These are phyloP conservation scores for Scaptomyza caliginosa DNA, from an alignment of 2,888 invertebrate species.

Conservation along the genomic window DNA sequence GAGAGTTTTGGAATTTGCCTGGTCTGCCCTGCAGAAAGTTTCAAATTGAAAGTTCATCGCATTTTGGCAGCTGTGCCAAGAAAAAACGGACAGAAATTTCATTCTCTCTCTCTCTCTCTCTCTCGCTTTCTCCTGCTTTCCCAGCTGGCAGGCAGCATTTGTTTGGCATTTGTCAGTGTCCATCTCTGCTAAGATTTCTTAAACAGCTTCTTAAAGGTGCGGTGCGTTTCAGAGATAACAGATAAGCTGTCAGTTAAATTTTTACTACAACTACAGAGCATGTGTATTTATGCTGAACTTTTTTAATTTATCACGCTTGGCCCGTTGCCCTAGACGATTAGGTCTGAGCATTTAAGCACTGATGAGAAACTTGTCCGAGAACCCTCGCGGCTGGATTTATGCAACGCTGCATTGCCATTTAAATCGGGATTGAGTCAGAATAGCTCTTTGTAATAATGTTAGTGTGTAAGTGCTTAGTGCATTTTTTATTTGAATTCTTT, in stretches of 20 bases:
- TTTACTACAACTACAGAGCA: not conserved
- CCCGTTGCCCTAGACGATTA: constrained; percentile 21
- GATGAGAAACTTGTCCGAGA: constrained; percentile 62
- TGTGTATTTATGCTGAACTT: constrained; percentile 12
- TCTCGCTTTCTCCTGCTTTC: not conserved
- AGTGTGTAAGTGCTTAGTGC: constrained; percentile 1
- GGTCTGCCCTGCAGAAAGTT: constrained; percentile 41
- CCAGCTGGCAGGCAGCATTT: constrained; percentile 42
- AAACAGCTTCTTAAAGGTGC: constrained; percentile 13
- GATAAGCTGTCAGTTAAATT: constrained; percentile 35
- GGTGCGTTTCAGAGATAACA: not conserved
- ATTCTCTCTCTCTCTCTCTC: not conserved
- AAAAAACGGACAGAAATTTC: constrained; percentile 1
- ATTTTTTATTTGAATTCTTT: constrained; percentile 15
- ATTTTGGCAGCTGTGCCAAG: constrained; percentile 48
- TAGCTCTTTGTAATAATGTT: constrained; percentile 21
- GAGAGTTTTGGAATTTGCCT: constrained; percentile 5
- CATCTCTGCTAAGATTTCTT: constrained; percentile 17
- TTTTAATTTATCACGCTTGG: constrained; percentile 47
- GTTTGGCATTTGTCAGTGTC: constrained; percentile 24
- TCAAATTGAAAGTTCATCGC: constrained; percentile 69
- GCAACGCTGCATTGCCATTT: constrained; percentile 69
- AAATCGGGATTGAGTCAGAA: constrained; percentile 50
- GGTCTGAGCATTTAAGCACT: constrained; percentile 62
- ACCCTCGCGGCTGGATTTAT: constrained; percentile 64